phyloP scores from a whole-genome alignment of 2,888 invertebrate species.

The Pycnomerus fuliginosus region DNA sequence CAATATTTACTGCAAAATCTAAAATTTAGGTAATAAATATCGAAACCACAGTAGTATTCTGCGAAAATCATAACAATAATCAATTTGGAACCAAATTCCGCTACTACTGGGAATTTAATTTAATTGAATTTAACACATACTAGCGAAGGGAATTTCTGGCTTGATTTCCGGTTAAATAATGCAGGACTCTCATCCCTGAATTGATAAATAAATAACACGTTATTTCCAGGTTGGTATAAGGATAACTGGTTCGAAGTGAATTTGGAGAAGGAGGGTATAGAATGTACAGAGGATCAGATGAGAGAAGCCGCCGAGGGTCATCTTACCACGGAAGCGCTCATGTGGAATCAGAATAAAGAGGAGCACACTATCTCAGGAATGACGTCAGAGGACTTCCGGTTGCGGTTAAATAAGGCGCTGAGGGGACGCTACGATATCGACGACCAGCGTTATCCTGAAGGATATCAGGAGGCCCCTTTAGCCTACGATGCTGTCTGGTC shows the following conservation, averaged over 20 bases:
- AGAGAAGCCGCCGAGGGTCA: slow-evolving; percentile 94
- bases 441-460: slow-evolving; percentile 84
- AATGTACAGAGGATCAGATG: slow-evolving; percentile 94
- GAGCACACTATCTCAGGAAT: slow-evolving; percentile 93
- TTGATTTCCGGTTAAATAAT: slow-evolving; percentile 6
- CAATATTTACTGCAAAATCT: no score
- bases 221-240: slow-evolving; percentile 86
- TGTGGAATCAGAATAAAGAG: slow-evolving; percentile 94
- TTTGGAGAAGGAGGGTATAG: slow-evolving; percentile 81
- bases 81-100: no score
- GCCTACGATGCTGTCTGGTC: slow-evolving; percentile 99
- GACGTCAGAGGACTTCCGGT: slow-evolving; percentile 90
- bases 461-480: slow-evolving; percentile 96
- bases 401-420: slow-evolving; percentile 78
- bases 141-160: no score
- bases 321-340: slow-evolving; percentile 96
- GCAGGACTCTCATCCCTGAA: slow-evolving; percentile 2
- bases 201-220: slow-evolving; percentile 4
- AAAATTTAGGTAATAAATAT: no score
- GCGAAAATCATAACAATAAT: no score
- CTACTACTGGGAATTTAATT: no score
- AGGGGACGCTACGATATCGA: slow-evolving; percentile 82
- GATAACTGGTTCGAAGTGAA: slow-evolving; percentile 97
- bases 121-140: no score
- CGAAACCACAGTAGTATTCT: no score